Evolutionary conservation across 2,888 invertebrate species (phyloP), one percentile per base, ranked within the genome.

Genomic region (Cheilosia urbana): DNA sequence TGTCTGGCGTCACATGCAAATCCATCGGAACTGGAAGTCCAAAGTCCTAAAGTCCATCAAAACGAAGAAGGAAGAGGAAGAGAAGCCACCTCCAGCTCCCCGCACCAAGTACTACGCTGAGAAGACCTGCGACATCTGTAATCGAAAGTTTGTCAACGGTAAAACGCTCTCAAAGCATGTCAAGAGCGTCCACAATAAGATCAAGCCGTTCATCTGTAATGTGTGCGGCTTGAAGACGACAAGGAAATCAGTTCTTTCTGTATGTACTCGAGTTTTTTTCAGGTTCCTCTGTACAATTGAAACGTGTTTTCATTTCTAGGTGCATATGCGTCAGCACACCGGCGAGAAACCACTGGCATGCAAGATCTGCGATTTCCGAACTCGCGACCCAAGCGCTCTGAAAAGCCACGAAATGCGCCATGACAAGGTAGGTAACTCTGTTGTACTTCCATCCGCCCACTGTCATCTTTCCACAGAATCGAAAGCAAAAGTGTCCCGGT

Each of bases 341-440:
- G 95, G 96, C 4, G 96, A 96, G 88, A 96, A 96, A 89, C 96
- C 96, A 0, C 94, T 95, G 88, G 93, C 94, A 68, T 97, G 97
- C 89, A 93, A 94, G 42, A 91, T 93, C 24, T 96, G 96, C 89
- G 93, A 94, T 11, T 97, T 95, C 90, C 93, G 93, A 83, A 95
- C 96, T 3, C 95, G 95, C 0, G 96, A 96, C 92, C 96, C 96
- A 88, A 96, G 96, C 90, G 96, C 95, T 3, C 91, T 96, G 71
- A 92, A 95, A 89, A 94, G 93, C 89, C 95, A 94, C 92, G 93
- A 91, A 89, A 94, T 95, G 94, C 93, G 95, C 88, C 94, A 95
- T 89, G 94, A 94, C 5, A 88, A 89, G 58, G 89, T 89, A 78
- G 58, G 40, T 0, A 37, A 62, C 6, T 13, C 15, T 7, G 2